Percentiles rank a stretch among this genome's conserved stretches.
Evolutionary conservation across 2,113 vertebrate species (phyloP).

Genomic region (Albula goreensis): DNA sequence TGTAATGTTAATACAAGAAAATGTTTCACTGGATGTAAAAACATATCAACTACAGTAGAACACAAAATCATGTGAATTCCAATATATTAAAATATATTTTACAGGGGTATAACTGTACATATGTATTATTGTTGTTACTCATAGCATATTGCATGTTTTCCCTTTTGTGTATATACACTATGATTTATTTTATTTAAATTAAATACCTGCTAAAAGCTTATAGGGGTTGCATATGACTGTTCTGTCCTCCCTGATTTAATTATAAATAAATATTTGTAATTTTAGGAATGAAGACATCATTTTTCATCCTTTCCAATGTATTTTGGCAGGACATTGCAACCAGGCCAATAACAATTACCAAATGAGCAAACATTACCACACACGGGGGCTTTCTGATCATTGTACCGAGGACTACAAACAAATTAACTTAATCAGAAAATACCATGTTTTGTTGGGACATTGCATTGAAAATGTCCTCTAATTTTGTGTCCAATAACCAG

Average conservation of each 20-base stretch:
- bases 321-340: background rate
- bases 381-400: background rate
- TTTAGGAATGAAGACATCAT: background rate
- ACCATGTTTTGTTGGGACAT: background rate
- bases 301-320: background rate
- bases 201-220: too few species aligned
- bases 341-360: conserved; percentile 1
- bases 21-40: too few species aligned
- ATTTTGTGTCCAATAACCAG: conserved; percentile 9
- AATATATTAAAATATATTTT: too few species aligned
- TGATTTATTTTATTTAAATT: too few species aligned
- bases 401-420: background rate
- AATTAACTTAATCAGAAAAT: background rate
- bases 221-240: background rate
- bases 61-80: too few species aligned
- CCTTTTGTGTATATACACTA: too few species aligned
- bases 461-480: background rate
- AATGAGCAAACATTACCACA: background rate
- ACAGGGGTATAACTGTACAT: too few species aligned
- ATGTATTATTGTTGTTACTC: too few species aligned
- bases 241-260: background rate
- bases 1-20: too few species aligned
- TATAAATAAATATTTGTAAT: background rate
- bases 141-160: too few species aligned
- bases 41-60: too few species aligned